These are phyloP conservation scores for Harpagifer antarcticus DNA, from an alignment of 2,797 vertebrate genomes.

Conservation along the genomic window DNA sequence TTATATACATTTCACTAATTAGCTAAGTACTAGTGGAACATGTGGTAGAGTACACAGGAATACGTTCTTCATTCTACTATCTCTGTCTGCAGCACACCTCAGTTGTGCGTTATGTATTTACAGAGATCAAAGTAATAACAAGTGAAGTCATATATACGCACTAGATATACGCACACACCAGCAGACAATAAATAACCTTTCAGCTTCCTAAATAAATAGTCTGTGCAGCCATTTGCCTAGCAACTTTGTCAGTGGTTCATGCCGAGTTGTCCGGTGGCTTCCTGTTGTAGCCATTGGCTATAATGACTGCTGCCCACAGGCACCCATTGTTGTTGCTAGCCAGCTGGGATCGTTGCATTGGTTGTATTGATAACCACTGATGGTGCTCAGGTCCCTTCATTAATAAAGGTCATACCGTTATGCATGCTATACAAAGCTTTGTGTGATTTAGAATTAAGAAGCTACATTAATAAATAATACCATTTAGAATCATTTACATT, in stretches of 20 bases:
- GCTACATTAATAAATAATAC: too few relatives aligned
- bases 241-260: background rate
- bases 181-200: background rate
- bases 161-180: background rate
- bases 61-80: background rate
- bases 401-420: background rate
- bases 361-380: background rate
- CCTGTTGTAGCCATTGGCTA: background rate
- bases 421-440: background rate
- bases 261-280: background rate
- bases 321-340: background rate
- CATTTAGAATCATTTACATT: too few relatives aligned
- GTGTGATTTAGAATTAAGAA: too few relatives aligned
- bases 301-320: background rate
- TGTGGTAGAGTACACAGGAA: too few relatives aligned
- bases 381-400: background rate
- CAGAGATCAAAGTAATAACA: slow-evolving; percentile 11
- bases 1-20: too few relatives aligned
- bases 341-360: background rate
- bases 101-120: slow-evolving; percentile 28
- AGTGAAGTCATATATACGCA: background rate
- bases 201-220: background rate
- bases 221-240: background rate
- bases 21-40: too few relatives aligned
- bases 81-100: background rate